Evolutionary conservation across 2,888 invertebrate species (phyloP).

Genomic region (Aspidiotus rigidus): DNA sequence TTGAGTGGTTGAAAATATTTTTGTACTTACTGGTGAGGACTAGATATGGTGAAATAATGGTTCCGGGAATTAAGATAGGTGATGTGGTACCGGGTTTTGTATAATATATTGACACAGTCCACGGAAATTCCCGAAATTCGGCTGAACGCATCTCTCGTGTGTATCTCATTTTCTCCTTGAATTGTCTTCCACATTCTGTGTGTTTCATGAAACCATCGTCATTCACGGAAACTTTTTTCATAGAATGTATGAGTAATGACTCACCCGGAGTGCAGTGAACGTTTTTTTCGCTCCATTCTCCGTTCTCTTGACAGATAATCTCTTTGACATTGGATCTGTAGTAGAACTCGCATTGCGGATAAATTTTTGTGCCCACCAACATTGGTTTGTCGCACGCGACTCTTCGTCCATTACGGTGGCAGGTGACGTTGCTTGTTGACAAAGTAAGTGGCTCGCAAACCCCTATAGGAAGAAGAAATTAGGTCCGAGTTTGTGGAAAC

Average conservation of each 20-base stretch:
- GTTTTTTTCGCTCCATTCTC: neutral
- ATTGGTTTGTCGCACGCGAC: neutral
- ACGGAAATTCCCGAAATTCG: neutral
- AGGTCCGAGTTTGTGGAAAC: neutral
- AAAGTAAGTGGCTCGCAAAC: neutral
- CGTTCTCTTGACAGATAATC: neutral
- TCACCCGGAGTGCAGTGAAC: neutral
- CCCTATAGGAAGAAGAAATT: neutral
- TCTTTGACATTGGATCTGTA: neutral
- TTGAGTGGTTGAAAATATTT: neutral
- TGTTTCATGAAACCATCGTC: too few species aligned
- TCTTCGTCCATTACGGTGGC: neutral
- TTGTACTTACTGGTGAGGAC: neutral
- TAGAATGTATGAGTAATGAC: neutral
- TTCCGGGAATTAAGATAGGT: neutral
- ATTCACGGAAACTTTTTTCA: too few species aligned
- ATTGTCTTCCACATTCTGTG: neutral
- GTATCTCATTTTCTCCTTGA: slow-evolving; percentile 4
- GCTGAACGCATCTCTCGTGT: neutral
- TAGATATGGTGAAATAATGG: neutral
- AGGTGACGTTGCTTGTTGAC: neutral
- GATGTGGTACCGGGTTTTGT: neutral
- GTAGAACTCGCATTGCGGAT: neutral
- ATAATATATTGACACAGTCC: neutral
- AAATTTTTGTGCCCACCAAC: slow-evolving; percentile 1